phyloP scores from a whole-genome alignment of 2,888 invertebrate genomes.

The Drosophila borealis region DNA sequence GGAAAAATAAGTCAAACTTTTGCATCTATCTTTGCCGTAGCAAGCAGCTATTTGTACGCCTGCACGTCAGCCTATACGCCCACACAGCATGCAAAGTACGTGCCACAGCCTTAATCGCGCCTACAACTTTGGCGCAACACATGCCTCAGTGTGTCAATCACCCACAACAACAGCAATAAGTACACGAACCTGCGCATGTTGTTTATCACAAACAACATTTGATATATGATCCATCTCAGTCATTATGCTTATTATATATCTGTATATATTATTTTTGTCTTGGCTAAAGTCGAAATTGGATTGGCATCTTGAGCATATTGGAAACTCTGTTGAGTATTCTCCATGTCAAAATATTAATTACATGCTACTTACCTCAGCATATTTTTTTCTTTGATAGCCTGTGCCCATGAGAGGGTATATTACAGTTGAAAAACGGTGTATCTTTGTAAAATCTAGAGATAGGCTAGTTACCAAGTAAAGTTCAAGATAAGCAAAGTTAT shows the following conservation, averaged over 20 bases:
- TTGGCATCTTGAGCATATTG: neutral
- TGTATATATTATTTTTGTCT: neutral
- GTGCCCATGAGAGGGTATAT: no score
- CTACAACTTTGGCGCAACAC: constrained; percentile 29
- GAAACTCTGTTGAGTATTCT: neutral
- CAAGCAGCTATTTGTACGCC: constrained; percentile 23
- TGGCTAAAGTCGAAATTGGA: constrained; percentile 1
- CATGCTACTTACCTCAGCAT: constrained; percentile 49
- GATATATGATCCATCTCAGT: constrained; percentile 62
- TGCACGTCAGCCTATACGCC: constrained; percentile 6
- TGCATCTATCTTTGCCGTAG: neutral
- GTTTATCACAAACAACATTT: constrained; percentile 63
- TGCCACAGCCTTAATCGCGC: constrained; percentile 15
- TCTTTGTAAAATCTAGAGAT: no score
- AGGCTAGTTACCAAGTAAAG: no score
- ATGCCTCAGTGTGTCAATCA: constrained; percentile 42
- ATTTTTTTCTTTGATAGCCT: neutral
- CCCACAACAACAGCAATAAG: constrained; percentile 4
- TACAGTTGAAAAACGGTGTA: neutral
- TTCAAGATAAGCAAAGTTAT: no score
- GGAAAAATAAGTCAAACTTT: neutral
- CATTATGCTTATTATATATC: constrained; percentile 30
- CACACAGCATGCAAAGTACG: constrained; percentile 1
- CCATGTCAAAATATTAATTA: constrained; percentile 64
- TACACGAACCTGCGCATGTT: constrained; percentile 18